Conservation (phyloP, 2,113 vertebrate genomes). For the Sinosuthora webbiana region DNA sequence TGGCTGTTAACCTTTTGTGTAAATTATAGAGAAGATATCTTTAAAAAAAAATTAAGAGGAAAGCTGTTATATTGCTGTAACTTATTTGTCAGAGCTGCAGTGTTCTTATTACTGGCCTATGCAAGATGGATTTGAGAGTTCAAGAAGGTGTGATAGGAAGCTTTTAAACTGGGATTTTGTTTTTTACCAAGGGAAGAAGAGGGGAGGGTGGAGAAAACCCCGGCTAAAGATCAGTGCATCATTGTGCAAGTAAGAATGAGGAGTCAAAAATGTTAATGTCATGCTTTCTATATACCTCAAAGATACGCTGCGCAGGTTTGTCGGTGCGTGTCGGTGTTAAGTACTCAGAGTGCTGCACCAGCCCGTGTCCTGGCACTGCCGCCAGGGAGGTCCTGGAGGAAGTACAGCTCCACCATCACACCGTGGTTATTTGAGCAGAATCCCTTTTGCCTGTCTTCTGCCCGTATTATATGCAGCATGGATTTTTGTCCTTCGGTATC, state of each 20-base stretch:
- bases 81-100: conserved; percentile 73
- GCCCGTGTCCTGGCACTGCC: not conserved
- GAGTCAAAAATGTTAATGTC: conserved; percentile 22
- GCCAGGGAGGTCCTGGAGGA: not conserved
- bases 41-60: conserved; percentile 53
- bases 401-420: not conserved
- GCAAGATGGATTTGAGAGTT: conserved; percentile 54
- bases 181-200: not conserved
- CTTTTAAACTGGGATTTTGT: conserved; percentile 36
- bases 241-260: not conserved
- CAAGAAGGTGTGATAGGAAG: conserved; percentile 23
- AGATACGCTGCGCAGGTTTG: conserved; percentile 37
- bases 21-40: conserved; percentile 68
- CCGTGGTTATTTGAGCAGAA: conserved; percentile 44
- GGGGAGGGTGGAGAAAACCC: not conserved
- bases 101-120: conserved; percentile 71
- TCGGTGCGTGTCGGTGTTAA: not conserved
- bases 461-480: conserved; percentile 39
- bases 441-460: conserved; percentile 50
- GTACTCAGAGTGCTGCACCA: not conserved
- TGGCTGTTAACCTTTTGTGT: conserved; percentile 61
- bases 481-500: conserved; percentile 50
- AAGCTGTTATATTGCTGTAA: conserved; percentile 68
- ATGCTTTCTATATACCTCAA: conserved; percentile 75
- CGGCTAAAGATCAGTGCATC: not conserved